Evolutionary conservation across 2,113 vertebrate genomes (phyloP), one percentile per base, ranked within the genome.

Genomic region (Chionis minor): DNA sequence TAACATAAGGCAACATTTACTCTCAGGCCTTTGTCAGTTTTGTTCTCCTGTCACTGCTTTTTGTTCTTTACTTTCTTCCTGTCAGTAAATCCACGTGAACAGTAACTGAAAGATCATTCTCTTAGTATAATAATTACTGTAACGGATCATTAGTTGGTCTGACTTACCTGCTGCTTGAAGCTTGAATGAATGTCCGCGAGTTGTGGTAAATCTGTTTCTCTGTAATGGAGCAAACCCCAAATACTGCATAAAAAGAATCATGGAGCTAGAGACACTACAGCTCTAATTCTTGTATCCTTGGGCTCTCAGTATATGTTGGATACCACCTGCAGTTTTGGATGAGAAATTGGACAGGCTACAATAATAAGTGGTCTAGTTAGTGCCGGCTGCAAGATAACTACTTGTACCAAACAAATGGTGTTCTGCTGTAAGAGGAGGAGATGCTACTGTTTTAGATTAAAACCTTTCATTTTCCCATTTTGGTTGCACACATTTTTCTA

Each of bases 221-320:
- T 71, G 56, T 83, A 91, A 85, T 40, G 66, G 70, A 86, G 89
- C 69, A 96, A 87, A 51, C 26, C 38, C 56, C 49, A 80, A 55
- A 84, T 56, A 62, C 52, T 89, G 77, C 70, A 59, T 59, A 87
- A 26, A 51, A 89, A 84, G 93, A 92, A 55, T 89, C 87, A 74
- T 49, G 56, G 84, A 87, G 70, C 73, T 51, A 18, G 51, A 86
- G 77, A 65, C 38, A 28, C 86, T 74, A 6, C 63, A 63, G 44
- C 73, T 95, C 81, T 94, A 91, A 95, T 78, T 96, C 93, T 74
- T 89, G 73, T 92, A 87, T 95, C 93, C 94, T 92, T 94, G 91
- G 91, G 52, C 93, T 96, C 89, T 89, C 89, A 52, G 77, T 78
- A 2, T 40, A 20, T 86, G 35, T 78, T 92, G 86, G 92, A 90